These are phyloP conservation scores for Bhutanitis thaidina DNA, from an alignment of 2,888 invertebrate genomes.

Conservation along the genomic window DNA sequence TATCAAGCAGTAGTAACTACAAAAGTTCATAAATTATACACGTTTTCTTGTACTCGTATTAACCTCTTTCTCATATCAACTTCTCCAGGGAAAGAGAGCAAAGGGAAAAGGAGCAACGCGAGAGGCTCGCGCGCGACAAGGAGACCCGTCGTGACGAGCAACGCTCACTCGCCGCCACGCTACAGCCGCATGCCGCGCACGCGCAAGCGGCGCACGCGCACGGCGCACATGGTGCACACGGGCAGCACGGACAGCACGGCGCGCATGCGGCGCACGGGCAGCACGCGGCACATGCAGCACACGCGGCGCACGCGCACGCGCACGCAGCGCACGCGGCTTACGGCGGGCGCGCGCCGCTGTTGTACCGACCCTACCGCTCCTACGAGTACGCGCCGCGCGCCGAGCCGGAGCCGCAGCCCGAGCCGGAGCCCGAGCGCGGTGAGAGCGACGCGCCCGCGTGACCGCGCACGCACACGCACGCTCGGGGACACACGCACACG, in stretches of 20 bases:
- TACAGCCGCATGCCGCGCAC: constrained; percentile 35
- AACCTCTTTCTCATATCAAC: constrained; percentile 14
- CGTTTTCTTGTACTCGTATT: too few species aligned
- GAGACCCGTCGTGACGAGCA: constrained; percentile 37
- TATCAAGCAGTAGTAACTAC: too few species aligned
- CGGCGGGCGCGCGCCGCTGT: not conserved
- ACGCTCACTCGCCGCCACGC: constrained; percentile 49
- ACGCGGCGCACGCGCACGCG: constrained; percentile 30
- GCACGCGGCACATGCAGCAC: constrained; percentile 21
- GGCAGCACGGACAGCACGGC: constrained; percentile 4
- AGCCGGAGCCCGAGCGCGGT: constrained; percentile 22
- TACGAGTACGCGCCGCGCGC: constrained; percentile 33
- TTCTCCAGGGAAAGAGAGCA: constrained; percentile 52
- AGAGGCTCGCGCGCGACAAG: constrained; percentile 57
- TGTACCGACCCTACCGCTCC: not conserved
- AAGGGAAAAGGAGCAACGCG: constrained; percentile 63
- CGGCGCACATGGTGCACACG: constrained; percentile 28
- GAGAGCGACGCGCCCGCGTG: constrained; percentile 19
- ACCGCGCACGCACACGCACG: constrained; percentile 19
- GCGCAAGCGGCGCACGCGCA: constrained; percentile 24
- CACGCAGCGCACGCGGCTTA: constrained; percentile 3
- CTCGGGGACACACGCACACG: constrained; percentile 1
- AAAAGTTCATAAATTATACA: too few species aligned
- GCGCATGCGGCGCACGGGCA: constrained; percentile 10
- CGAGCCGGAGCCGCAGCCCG: constrained; percentile 36